phyloP scores from a whole-genome alignment of 1,140 invertebrate genomes.

The Colletes latitarsis region DNA sequence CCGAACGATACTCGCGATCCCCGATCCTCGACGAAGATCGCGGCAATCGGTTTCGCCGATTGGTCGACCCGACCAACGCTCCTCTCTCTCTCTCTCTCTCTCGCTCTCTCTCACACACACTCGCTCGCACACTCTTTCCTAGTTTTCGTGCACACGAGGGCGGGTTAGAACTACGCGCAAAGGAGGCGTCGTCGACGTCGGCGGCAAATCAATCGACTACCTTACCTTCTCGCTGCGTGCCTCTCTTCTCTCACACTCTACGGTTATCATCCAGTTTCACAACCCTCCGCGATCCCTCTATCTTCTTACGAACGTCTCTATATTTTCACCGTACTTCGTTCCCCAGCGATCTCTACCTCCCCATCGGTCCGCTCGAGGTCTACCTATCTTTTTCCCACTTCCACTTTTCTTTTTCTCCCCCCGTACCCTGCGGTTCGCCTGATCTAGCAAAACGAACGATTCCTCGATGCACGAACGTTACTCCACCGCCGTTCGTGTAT shows the following conservation, averaged over 20 bases:
- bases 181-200: slow-evolving; percentile 40
- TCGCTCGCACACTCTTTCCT: not conserved
- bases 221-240: slow-evolving; percentile 39
- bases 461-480: not conserved
- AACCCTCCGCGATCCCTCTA: slow-evolving; percentile 1
- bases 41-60: not conserved
- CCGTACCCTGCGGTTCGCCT: not conserved
- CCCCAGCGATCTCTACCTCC: not conserved
- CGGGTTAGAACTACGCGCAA: slow-evolving; percentile 2
- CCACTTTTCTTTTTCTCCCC: too few relatives aligned
- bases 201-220: slow-evolving; percentile 27
- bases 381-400: not conserved
- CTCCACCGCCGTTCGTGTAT: not conserved
- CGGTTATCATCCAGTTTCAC: slow-evolving; percentile 20
- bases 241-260: slow-evolving; percentile 27
- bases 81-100: not conserved
- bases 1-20: slow-evolving; percentile 10
- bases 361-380: not conserved
- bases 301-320: not conserved
- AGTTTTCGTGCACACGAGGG: not conserved
- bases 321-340: not conserved
- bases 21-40: not conserved
- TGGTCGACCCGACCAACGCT: not conserved
- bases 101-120: not conserved
- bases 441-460: not conserved